Evolutionary conservation across 2,113 vertebrate species (phyloP), one percentile per base, ranked within the genome.

Genomic region (Rutilus rutilus): DNA sequence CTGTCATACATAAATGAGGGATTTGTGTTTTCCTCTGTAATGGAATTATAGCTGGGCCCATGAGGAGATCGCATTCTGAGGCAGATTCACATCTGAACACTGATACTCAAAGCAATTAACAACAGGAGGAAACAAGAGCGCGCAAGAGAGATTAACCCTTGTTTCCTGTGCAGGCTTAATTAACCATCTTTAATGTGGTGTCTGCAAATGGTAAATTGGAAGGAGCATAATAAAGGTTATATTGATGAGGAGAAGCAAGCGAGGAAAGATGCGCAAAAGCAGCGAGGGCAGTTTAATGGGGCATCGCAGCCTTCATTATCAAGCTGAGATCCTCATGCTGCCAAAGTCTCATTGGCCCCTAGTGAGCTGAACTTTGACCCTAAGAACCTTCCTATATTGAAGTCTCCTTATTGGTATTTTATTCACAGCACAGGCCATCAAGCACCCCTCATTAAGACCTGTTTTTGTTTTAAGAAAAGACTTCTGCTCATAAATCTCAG

Each of bases 21-120:
- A 83, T 83, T 83, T 83, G 67, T 57, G 21, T 73, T 57, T 52
- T 83, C 50, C 67, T 59, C 23, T 83, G 45, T 69, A 83, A 83
- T 83, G 81, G 67, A 83, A 83, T 83, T 83, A 83, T 36, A 83
- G 65, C 67, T 27, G 50, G 33, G 30, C 67, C 33, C 81, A 59
- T 36, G 67, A 69, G 67, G 27, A 52, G 19, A 27, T 50, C 12
- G 12, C 60, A 67, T 39, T 60, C 60, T 50, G 60, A 67, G 25
- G 17, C 79, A 50, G 23, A 82, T 64, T 65, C 25, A 81, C 42
- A 81, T 67, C 42, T 39, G 47, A 71, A 42, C 81, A 57, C 67
- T 25, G 81, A 83, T 59, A 73, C 50, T 39, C 65, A 25, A 50
- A 54, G 30, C 33, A 83, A 83, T 69, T 82, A 77, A 77, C 47